A percentile compares a stretch with the other conserved stretches of the same genome.
Evolutionary conservation across 2,888 invertebrate species (phyloP).

Genomic region (Platycnemis pennipes): DNA sequence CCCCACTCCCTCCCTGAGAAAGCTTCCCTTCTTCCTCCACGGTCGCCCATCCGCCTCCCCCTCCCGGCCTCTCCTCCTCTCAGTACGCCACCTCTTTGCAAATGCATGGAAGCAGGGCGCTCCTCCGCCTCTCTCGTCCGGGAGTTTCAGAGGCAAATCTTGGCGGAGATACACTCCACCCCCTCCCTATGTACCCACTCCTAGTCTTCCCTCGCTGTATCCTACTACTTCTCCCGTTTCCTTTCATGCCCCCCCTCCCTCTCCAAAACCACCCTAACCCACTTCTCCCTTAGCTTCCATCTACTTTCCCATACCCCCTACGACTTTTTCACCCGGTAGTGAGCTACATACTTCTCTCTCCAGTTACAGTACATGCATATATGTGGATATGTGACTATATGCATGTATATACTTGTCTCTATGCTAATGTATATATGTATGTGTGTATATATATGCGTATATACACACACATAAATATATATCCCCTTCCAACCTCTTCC

Average conservation of each 20-base stretch:
- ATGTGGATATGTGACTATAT: background rate
- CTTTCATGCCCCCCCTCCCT: background rate
- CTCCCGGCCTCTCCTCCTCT: background rate
- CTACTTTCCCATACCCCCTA: background rate
- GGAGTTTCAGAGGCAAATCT: constrained; percentile 65
- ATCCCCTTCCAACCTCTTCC: background rate
- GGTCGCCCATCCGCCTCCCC: background rate
- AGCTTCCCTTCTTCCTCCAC: background rate
- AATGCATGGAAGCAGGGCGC: constrained; percentile 60
- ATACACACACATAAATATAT: background rate
- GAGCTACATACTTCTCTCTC: no score
- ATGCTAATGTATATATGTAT: background rate
- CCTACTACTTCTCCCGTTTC: background rate
- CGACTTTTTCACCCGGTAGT: background rate
- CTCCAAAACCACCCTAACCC: no score
- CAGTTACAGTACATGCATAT: no score
- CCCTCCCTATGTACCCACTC: background rate
- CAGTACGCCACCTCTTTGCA: constrained; percentile 48
- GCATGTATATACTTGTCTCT: background rate
- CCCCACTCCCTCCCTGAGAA: background rate
- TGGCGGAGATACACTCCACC: constrained; percentile 59
- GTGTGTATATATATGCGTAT: background rate
- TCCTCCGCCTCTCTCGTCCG: constrained; percentile 14
- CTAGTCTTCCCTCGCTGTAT: constrained; percentile 8
- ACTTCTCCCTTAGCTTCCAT: background rate